These are phyloP conservation scores for Eulemur rufifrons DNA, from an alignment of 2,113 vertebrate genomes.

Conservation along the genomic window DNA sequence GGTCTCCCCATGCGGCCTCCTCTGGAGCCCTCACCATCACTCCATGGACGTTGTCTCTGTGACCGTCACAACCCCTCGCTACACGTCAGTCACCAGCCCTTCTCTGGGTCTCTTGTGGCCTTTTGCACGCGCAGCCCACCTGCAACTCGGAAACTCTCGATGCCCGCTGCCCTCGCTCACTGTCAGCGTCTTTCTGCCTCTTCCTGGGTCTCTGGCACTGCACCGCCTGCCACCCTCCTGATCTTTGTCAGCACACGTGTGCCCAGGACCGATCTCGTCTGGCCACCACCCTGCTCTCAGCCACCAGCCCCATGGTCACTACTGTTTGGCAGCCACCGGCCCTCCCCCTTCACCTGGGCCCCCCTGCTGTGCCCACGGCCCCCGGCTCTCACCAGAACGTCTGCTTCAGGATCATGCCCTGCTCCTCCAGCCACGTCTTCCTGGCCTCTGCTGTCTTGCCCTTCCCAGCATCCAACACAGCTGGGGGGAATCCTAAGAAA, in stretches of 20 bases:
- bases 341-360: background rate
- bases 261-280: rapidly evolving
- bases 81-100: background rate
- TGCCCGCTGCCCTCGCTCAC: no score
- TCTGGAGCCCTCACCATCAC: no score
- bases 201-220: rapidly evolving
- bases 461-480: slow-evolving; percentile 89
- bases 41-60: background rate
- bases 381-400: slow-evolving; percentile 89
- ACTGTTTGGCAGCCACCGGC: rapidly evolving
- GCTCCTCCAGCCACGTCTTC: slow-evolving; percentile 91
- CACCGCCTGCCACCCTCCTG: rapidly evolving
- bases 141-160: background rate
- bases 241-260: background rate
- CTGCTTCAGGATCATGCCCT: slow-evolving; percentile 91
- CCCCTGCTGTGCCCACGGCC: background rate
- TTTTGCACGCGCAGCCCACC: rapidly evolving
- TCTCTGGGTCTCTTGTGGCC: background rate
- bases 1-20: background rate
- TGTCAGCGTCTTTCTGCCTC: rapidly evolving
- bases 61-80: rapidly evolving
- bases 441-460: slow-evolving; percentile 87
- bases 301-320: background rate
- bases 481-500: slow-evolving; percentile 85
- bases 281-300: background rate